Base-by-base conservation (phyloP, 2,797 vertebrate genomes). In the Alosa sapidissima region DNA sequence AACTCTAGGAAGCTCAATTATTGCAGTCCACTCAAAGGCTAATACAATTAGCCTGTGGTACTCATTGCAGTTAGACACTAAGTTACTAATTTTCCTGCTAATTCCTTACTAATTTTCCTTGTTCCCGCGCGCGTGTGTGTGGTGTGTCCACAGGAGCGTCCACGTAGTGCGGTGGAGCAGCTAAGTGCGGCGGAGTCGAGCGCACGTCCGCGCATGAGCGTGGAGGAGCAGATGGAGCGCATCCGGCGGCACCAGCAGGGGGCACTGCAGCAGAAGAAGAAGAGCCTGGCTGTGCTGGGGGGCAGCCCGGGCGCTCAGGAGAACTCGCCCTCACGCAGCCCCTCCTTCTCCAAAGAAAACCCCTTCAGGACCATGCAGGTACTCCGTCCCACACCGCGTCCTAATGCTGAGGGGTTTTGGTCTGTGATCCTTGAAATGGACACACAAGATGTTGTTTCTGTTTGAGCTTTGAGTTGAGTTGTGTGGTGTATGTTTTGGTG, bases 211-310 rank as follows among this genome's bases (percentile, higher is more conserved):
- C 92, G 98, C 49, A 99, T 99, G 98, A 98, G 97, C 0, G 96
- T 99, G 88, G 97, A 99, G 91, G 98, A 99, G 84, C 98, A 99
- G 92, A 96, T 99, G 96, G 98, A 98, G 90, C 96, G 98, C 90
- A 99, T 99, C 89, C 95, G 96, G 82, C 95, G 97, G 58, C 98
- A 98, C 92, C 98, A 99, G 83, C 97, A 98, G 89, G 97, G 97
- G 0, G 94, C 97, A 89, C 95, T 98, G n/a, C 93, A 95, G 90
- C 98, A 99, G 89, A 97, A 95, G 93, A 98, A 96, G 87, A 98
- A 28, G 94, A 95, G 0, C 51, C 60, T 82, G 6, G 65, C 72
- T 45, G 55, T 81, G 21, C 51, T 54, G 78, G 28, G 49, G 1
- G 84, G 48, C 21, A n/a, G n/a, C n/a, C 0, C 65, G 0, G 65